Evolutionary conservation across 2,113 vertebrate species (phyloP), one percentile per base, ranked within the genome.

Genomic region (Willisornis vidua): DNA sequence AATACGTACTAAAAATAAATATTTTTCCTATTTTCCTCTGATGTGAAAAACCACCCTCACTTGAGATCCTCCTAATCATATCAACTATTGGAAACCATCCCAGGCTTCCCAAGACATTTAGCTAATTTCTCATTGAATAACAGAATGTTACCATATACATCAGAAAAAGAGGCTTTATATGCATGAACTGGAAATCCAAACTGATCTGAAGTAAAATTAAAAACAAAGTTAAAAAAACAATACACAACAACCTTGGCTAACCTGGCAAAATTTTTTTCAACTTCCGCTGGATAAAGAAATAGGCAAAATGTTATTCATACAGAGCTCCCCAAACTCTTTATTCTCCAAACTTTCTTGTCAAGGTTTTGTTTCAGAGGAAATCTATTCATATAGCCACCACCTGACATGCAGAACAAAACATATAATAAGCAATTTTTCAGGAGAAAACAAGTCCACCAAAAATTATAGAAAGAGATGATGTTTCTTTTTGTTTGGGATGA

Each of bases 1-100:
- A 81, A 77, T 33, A 37, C 37, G 37, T 37, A n/a, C n/a, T 87
- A 85, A 90, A 86, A 86, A 61, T 62, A 93, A 93, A 84, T 95
- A 90, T 84, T 95, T 96, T 93, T 96, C 63, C 57, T 90, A 31
- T 41, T 90, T 93, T 90, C n/a, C 48, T 90, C 55, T 72, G 25
- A 77, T 84, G 13, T 4, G 8, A 67, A 77, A 93, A 92, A 55
- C 3, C 39, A 81, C 28, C 33, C 61, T 18, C 35, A 78, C 85
- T 90, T 90, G 72, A 94, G 79, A 92, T 90, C 79, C 10, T 97
- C 79, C 63, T 91, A 93, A 88, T 95, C 90, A 76, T 41, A 92
- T 78, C 43, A 96, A 75, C 33, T 75, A 62, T 77, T 96, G 94
- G 89, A 96, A 95, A 74, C 17, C 52, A 77, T 91, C 87, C 92